Conservation (phyloP, 2,888 invertebrate species). For the Dimorphilus gyrociliatus region DNA sequence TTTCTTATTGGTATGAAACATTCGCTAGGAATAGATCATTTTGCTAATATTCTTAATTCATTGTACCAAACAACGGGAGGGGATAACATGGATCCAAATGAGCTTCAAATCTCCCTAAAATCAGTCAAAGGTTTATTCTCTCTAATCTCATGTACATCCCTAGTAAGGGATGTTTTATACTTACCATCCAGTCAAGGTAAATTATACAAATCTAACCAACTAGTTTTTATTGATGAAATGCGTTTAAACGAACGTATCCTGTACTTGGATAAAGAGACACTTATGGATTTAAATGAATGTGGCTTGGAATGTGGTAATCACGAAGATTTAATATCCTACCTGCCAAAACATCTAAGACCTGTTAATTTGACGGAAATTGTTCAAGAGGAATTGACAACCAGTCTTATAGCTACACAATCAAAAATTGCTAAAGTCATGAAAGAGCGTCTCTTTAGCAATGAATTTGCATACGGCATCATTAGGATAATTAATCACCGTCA, state of each 20-base stretch:
- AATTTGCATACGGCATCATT: constrained; percentile 11
- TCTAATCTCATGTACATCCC: too few species aligned
- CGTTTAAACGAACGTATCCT: constrained; percentile 11
- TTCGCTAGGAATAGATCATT: constrained; percentile 14
- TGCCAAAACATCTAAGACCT: constrained; percentile 12
- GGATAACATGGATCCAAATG: constrained; percentile 14
- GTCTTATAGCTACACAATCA: constrained; percentile 7
- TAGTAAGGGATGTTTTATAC: constrained; percentile 7
- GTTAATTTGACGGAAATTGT: constrained; percentile 11
- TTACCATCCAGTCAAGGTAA: constrained; percentile 9
- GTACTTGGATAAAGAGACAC: constrained; percentile 10
- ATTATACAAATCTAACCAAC: too few species aligned
- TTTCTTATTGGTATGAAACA: too few species aligned
- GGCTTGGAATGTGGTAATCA: constrained; percentile 9
- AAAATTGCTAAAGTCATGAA: constrained; percentile 12
- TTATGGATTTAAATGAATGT: constrained; percentile 15
- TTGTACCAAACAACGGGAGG: constrained; percentile 10
- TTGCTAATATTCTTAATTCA: constrained; percentile 12
- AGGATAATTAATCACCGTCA: constrained; percentile 10
- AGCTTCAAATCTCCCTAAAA: constrained; percentile 13
- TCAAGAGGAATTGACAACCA: constrained; percentile 11
- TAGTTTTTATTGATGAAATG: constrained; percentile 14
- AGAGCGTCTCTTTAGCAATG: constrained; percentile 11
- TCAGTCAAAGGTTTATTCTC: constrained; percentile 13
- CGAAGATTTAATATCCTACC: constrained; percentile 10